Evolutionary conservation across 2,113 vertebrate genomes (phyloP).

Genomic region (Chiloscyllium plagiosum): DNA sequence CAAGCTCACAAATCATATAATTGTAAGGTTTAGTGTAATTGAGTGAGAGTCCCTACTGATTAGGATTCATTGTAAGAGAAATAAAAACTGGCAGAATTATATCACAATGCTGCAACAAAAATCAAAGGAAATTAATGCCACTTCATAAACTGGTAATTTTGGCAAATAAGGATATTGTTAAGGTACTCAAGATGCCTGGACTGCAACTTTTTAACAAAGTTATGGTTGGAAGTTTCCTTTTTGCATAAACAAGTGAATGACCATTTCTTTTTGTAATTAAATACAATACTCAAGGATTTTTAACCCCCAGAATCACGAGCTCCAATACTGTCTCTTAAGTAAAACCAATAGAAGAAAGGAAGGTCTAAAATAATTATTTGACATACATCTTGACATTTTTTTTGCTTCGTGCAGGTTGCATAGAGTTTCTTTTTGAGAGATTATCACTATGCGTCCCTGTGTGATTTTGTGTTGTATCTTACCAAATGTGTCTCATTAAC

Average conservation of each 20-base stretch:
- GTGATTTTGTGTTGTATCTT: too few species aligned
- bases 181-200: neutral
- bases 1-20: neutral
- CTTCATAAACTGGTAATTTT: neutral
- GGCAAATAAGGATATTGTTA: neutral
- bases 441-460: too few species aligned
- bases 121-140: neutral
- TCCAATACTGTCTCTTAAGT: neutral
- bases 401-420: too few species aligned
- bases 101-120: neutral
- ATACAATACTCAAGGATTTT: neutral
- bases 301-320: neutral
- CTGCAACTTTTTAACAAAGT: neutral
- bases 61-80: neutral
- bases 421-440: too few species aligned
- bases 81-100: constrained; percentile 11
- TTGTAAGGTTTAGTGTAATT: neutral
- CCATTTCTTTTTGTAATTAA: neutral
- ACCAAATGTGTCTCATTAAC: too few species aligned
- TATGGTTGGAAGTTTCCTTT: neutral
- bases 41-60: neutral
- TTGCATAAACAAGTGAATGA: neutral
- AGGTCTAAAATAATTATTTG: neutral
- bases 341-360: neutral
- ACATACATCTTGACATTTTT: too few species aligned